These are phyloP conservation scores for Ditula angustiorana DNA, from an alignment of 2,888 invertebrate genomes.

Conservation along the genomic window DNA sequence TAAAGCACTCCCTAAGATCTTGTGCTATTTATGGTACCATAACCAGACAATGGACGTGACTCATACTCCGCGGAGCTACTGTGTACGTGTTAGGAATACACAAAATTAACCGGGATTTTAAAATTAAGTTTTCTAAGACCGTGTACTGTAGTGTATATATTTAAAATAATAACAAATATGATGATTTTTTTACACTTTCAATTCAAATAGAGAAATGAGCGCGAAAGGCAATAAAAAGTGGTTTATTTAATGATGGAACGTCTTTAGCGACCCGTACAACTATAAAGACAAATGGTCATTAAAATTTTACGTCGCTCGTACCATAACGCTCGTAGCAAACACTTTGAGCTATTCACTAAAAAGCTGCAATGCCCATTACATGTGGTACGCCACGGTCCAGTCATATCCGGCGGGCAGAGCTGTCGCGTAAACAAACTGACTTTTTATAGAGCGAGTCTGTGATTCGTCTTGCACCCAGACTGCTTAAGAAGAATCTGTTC, in stretches of 20 bases:
- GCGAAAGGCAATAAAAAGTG: conserved; percentile 12
- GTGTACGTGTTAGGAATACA: conserved; percentile 59
- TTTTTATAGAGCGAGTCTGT: conserved; percentile 79
- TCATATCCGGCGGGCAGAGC: conserved; percentile 67
- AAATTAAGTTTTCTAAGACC: not conserved
- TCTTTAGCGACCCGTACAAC: conserved; percentile 3
- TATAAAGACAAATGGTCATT: conserved; percentile 28
- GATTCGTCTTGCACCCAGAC: conserved; percentile 61
- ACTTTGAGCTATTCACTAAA: conserved; percentile 45
- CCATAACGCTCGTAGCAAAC: conserved; percentile 44
- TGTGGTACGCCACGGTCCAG: conserved; percentile 65
- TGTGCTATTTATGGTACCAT: conserved; percentile 70
- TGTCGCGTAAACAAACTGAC: conserved; percentile 74
- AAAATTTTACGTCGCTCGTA: conserved; percentile 30
- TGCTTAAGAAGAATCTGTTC: conserved; percentile 32
- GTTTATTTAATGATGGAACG: not conserved
- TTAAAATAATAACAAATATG: too few species aligned
- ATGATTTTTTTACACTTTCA: too few species aligned
- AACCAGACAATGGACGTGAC: conserved; percentile 69
- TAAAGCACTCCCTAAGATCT: conserved; percentile 61
- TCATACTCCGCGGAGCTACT: conserved; percentile 57
- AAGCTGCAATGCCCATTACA: conserved; percentile 64
- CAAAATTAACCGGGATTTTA: conserved; percentile 46
- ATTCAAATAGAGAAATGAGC: too few species aligned
- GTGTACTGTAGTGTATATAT: too few species aligned